Percentiles rank a stretch among this genome's conserved stretches.
These are phyloP conservation scores for Porphyrio hochstetteri DNA, from an alignment of 2,113 vertebrate genomes.

Conservation along the genomic window DNA sequence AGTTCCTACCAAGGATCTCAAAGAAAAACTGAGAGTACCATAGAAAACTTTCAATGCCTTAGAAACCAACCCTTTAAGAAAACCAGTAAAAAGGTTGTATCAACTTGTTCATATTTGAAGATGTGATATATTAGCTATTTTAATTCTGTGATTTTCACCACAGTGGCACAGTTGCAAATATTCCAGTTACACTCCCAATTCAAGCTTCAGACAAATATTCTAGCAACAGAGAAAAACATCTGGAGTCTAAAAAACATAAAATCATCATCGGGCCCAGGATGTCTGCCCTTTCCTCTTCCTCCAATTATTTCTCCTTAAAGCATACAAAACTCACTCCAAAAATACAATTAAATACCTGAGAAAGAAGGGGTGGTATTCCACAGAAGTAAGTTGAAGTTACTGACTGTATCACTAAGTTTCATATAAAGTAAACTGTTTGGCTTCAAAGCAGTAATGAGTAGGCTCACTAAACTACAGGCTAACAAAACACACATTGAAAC, in stretches of 20 bases:
- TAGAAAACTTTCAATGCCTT: neutral
- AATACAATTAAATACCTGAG: neutral
- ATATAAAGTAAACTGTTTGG: neutral
- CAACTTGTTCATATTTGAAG: neutral
- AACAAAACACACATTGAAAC: neutral
- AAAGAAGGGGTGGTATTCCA: neutral
- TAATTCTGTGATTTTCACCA: neutral
- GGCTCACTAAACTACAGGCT: neutral
- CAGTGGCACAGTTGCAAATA: neutral
- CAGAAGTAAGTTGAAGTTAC: neutral
- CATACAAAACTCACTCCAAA: neutral
- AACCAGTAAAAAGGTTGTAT: neutral
- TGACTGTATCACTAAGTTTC: neutral
- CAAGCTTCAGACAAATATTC: neutral
- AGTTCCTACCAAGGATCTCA: neutral
- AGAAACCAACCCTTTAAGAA: neutral
- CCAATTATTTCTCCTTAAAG: neutral
- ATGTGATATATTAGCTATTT: neutral
- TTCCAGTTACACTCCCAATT: neutral
- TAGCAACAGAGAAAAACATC: neutral
- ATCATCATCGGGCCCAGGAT: neutral
- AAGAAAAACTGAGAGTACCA: neutral
- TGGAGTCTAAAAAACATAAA: neutral
- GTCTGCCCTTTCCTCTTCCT: constrained; percentile 10
- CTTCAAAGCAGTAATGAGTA: constrained; percentile 2